These are phyloP conservation scores for Copidosoma aretas DNA, from an alignment of 2,888 invertebrate species.

Conservation along the genomic window DNA sequence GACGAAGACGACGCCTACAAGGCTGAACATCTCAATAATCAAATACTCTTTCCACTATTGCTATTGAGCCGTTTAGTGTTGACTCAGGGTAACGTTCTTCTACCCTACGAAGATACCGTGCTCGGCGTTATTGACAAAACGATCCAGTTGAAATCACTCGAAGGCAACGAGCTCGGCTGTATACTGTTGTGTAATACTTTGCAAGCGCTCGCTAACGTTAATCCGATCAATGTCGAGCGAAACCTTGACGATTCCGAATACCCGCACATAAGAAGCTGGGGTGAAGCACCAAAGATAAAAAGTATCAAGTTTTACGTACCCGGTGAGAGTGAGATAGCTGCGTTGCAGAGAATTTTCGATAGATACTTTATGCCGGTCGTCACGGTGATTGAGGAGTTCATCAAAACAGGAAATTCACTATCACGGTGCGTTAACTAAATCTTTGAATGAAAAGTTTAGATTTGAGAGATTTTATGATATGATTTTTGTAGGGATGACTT, in stretches of 20 bases:
- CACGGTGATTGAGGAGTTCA: constrained; percentile 67
- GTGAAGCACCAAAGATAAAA: constrained; percentile 71
- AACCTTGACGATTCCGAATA: constrained; percentile 72
- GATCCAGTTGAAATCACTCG: constrained; percentile 72
- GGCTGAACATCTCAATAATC: constrained; percentile 80
- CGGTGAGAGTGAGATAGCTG: constrained; percentile 71
- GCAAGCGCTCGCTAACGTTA: constrained; percentile 68
- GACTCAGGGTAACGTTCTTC: constrained; percentile 70
- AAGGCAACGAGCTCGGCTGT: constrained; percentile 67
- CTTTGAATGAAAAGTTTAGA: too few species aligned
- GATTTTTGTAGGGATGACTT: constrained; percentile 68
- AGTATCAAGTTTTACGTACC: constrained; percentile 66
- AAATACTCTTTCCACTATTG: constrained; percentile 78
- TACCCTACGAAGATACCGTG: constrained; percentile 72
- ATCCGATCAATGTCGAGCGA: constrained; percentile 66
- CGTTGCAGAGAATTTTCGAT: constrained; percentile 71
- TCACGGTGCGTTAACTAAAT: constrained; percentile 17
- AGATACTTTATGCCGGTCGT: constrained; percentile 73
- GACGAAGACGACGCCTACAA: constrained; percentile 73
- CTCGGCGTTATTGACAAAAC: constrained; percentile 74
- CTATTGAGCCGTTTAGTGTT: constrained; percentile 76
- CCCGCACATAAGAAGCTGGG: constrained; percentile 84
- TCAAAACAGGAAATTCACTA: neutral
- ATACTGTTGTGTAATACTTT: constrained; percentile 69
- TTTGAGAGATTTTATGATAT: neutral